Base-by-base conservation (phyloP, 2,113 vertebrate species). In the Perca fluviatilis region DNA sequence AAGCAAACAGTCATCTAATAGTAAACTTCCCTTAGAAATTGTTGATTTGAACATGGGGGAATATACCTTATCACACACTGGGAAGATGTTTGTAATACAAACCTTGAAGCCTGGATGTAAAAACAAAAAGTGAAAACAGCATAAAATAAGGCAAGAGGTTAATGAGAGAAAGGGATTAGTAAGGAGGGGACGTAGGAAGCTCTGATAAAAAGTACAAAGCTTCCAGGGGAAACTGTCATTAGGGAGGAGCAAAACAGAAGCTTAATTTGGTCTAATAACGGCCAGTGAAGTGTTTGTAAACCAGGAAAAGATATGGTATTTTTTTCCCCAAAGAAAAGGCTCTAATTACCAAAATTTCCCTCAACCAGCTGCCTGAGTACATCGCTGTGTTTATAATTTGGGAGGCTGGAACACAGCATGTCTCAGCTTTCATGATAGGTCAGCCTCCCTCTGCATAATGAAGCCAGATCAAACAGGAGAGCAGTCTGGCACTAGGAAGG, bases 381-480 rank as follows among this genome's bases (percentile, higher is more conserved):
- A 76, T 65, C 54, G 76, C 40, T 72, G 79, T 84, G 82, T 89
- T 88, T 88, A 88, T 79, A 74, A 47, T 85, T 84, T 64, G 51
- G 51, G 77, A 87, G 65, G 64, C 72, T 84, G 61, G 27, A 86
- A 82, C 77, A n/a, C 84, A 74, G 75, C 72, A 68, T 21, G 25
- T 75, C 85, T 83, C 86, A 76, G 73, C 88, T 90, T 88, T 81
- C 75, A 86, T 85, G 63, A 89, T 80, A 74, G 84, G 75, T 80
- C 84, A 85, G 67, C 85, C 82, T 83, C 54, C 67, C 70, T 67
- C 77, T 82, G 76, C 84, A 85, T 89, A 89, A 92, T 82, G 60
- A 88, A 79, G 51, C 68, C 49, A 57, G 85, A 94, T 93, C 92
- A 92, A 92, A 93, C 90, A 82, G 53, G 46, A 50, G 70, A 40